Base-by-base conservation (phyloP, 1,140 invertebrate species). In the Olivierus martensii region DNA sequence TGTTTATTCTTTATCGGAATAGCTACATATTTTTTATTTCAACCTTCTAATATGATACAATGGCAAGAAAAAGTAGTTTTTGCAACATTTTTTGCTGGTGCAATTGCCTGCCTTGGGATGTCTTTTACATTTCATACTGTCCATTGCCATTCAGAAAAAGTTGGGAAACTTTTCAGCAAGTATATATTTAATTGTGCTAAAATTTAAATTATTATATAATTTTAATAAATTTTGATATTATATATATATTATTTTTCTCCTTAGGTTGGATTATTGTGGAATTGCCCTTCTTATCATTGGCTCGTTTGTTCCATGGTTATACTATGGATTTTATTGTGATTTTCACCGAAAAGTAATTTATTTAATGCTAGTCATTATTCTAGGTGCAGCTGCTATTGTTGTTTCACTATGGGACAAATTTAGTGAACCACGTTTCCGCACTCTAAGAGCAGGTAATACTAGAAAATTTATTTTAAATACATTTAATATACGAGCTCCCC, bases 221-320 rank as follows among this genome's bases (percentile, higher is more conserved):
- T 43, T 17, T 43, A 43, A 22, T 43, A 43, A 43, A 18, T 6
- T 43, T 6, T 43, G 41, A 6, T 43, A 18, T 22, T 43, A 43
- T 43, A 22, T 17, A 18, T 22, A 43, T 22, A 1, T 22, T 22
- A 6, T 17, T 45, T 38, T 39, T 50, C 55, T 38, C 66, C 73
- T 42, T 64, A 86, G 83, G 67, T 71, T 99, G 62, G 95, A 99
- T 71, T 99, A 99, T 67, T 97, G 93, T 75, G 95, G 95, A 41
- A 99, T 99, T 65, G 89, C 93, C 14, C 72, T 99, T 63, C 77
- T 99, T 22, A 99, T 97, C 52, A 94, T 97, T 80, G 94, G 93
- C 18, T 97, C 93, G 53, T 99, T 99, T 76, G 91, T 99, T 63
- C 95, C 95, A 41, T 99, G 94, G 93, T 76, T 99, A 9, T 98